Evolutionary conservation across 2,113 vertebrate genomes (phyloP), one percentile per base, ranked within the genome.

Genomic region (Mobula hypostoma): DNA sequence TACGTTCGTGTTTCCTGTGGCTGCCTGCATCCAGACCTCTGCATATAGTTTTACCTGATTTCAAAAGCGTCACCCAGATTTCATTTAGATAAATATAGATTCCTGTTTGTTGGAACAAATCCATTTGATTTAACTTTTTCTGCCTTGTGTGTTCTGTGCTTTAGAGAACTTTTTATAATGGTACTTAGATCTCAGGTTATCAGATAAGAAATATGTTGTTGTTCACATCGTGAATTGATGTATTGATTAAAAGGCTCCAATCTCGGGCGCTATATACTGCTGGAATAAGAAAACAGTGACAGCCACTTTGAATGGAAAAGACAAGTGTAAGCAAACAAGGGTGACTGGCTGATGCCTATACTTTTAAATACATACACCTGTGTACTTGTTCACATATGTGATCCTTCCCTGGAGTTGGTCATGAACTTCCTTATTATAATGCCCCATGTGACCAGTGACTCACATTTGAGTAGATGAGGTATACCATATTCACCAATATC

Each of bases 361-460:
- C 66, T 21, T 92, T 92, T n/a, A 94, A 94, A 72, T 92, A 83
- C 95, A 95, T 97, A 95, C 95, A 95, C 95, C 95, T 87, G 40
- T 82, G 94, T 95, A 94, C 95, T 95, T 95, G 94, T 90, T 95
- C 94, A 94, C 95, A 95, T 94, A 95, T 95, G 95, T 80, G 95
- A 87, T 94, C 9, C 88, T 95, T 96, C 94, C 95, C 95, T 94
- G 94, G 95, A 94, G 94, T 79, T 94, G 95, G 94, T 94, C 95
- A 95, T 94, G 96, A 95, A 94, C 68, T 72, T 66, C 93, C 95
- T 77, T 82, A 95, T 95, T 94, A 32, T 94, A 95, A 94, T 94
- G 95, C 95, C 95, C 94, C 96, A 96, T 95, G 96, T 96, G 96
- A 97, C 87, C 95, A 92, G 94, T 95, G 95, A 96, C 95, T 96